Conservation (phyloP, 2,797 vertebrate species). For the Epinephelus awoara region DNA sequence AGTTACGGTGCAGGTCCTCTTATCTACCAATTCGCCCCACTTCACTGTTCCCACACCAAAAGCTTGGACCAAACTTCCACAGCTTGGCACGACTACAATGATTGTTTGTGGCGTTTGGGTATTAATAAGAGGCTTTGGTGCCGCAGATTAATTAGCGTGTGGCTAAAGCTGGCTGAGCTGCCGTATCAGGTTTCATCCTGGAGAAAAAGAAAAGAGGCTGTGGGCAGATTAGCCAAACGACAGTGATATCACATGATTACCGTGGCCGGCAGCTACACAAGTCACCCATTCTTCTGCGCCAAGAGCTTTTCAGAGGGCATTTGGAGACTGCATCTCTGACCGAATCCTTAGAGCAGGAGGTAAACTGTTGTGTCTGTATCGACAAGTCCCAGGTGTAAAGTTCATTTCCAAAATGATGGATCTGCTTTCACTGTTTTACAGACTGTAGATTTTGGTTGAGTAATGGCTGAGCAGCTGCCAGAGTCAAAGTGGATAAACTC, state of each 20-base stretch:
- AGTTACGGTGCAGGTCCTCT: not conserved
- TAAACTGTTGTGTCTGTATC: conserved; percentile 12
- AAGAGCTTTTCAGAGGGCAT: conserved; percentile 30
- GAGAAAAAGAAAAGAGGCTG: conserved; percentile 60
- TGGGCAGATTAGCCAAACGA: conserved; percentile 71
- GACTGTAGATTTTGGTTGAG: conserved; percentile 16
- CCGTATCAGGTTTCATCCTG: conserved; percentile 73
- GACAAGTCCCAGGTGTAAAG: not conserved
- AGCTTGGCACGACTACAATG: conserved; percentile 29
- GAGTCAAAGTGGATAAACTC: conserved; percentile 26
- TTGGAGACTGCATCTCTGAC: conserved; percentile 10
- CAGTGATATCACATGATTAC: conserved; percentile 67
- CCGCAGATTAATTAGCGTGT: conserved; percentile 75
- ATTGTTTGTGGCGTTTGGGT: conserved; percentile 58
- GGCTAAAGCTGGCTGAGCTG: conserved; percentile 72
- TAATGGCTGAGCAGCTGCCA: not conserved
- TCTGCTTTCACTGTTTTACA: conserved; percentile 10
- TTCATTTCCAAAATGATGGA: conserved; percentile 5
- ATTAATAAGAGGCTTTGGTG: conserved; percentile 72
- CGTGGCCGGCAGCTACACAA: conserved; percentile 28
- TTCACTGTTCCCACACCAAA: conserved; percentile 22
- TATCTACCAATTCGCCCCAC: conserved; percentile 21
- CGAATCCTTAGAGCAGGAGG: not conserved
- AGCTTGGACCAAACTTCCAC: conserved; percentile 18
- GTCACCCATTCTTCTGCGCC: conserved; percentile 49